Evolutionary conservation across 2,797 vertebrate species (phyloP), one percentile per base, ranked within the genome.

Genomic region (Sebastes nivosus): DNA sequence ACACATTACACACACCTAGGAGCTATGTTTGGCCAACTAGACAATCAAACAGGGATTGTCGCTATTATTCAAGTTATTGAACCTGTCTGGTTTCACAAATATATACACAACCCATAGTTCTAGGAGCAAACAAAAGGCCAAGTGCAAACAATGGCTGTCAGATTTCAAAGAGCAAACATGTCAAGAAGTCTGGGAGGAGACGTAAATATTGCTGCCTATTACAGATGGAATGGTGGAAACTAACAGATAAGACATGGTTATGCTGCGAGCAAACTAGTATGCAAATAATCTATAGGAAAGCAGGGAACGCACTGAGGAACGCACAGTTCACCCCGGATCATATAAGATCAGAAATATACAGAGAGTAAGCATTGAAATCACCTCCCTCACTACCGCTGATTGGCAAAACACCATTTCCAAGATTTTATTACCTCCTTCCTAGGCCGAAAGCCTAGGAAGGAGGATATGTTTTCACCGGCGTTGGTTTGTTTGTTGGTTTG

Each of bases 1-100:
- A 67, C 57, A 55, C 29, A 58, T 66, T 20, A 69, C 36, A 69
- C 80, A 68, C 38, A 71, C 32, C 66, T 75, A 27, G 55, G 22
- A 32, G 42, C 30, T 68, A 61, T 3, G 8, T 34, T 27, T 52
- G 29, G 59, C 4, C 20, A 36, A 20, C 22, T 29, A 52, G 8
- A 20, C 50, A 52, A 52, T 9, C 50, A 52, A 52, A 32, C 18
- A 38, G 5, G 2, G 38, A 27, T 42, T 13, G 22, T 38, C 2
- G 7, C 5, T n/a, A 18, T 55, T 25, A n/a, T 52, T 52, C 46
- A 20, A 52, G 46, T 58, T 73, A 64, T 52, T 61, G 67, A 68
- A 75, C 38, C 14, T 22, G 38, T 46, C 67, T 46, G n/a, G 24
- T 54, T 69, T 36, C n/a, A 72, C 59, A 70, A 8, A 63, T 65